Evolutionary conservation across 2,113 vertebrate species (phyloP), one percentile per base, ranked within the genome.

Genomic region (Gadus macrocephalus): DNA sequence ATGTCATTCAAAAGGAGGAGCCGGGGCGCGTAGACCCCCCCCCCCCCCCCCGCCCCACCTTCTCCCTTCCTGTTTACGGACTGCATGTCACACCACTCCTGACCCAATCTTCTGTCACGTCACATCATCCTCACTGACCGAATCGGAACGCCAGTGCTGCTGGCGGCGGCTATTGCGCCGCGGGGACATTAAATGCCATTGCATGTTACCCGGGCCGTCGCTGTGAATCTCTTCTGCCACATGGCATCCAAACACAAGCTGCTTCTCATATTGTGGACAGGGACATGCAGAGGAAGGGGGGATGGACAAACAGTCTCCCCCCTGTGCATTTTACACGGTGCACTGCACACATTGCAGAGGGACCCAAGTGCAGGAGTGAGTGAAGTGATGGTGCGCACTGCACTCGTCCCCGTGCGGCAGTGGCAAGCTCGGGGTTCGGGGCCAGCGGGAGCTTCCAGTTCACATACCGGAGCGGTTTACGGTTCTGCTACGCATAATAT

Each of bases 171-270:
- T 17, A 76, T 81, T 69, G 77, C 85, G 89, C 87, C 83, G 84
- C 73, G 78, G 83, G 88, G 85, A 82, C 85, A 83, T 79, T 76
- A 87, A 88, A 90, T 91, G 90, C 89, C 90, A 90, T 70, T 77
- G 77, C 87, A 77, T 77, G 87, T 92, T 88, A 89, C 67, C 73
- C 27, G 53, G 42, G 71, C 68, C 73, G 64, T 61, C 83, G 76
- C 86, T 76, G 73, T 64, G 69, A 87, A 92, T 84, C 22, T 66
- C 61, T 85, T 80, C 73, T 89, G 87, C 79, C 87, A 90, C 66
- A 74, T 67, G 74, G 85, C 85, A 56, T 78, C 85, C 82, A 62
- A 80, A 86, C 77, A 84, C 79, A 82, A 84, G 82, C 79, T 83
- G 81, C 75, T 88, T 80, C 76, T 68, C 64, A 75, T 78, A 76